Base-by-base conservation (phyloP, 1,140 invertebrate genomes). In the Tenebrio molitor region DNA sequence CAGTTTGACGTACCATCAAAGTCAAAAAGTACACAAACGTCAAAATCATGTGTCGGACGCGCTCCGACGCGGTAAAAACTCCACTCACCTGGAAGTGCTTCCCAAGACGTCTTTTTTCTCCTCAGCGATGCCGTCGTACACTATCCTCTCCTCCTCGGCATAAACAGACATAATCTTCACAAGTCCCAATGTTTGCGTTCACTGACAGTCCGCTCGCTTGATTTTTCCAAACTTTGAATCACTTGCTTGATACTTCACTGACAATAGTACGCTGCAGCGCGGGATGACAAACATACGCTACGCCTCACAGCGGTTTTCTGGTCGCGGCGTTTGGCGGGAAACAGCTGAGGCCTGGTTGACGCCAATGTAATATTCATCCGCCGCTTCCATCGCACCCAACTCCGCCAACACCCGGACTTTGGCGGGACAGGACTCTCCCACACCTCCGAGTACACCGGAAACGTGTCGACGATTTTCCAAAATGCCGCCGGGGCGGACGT, bases 291-390 rank as follows among this genome's bases (percentile, higher is more conserved):
- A 80, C 80, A 78, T 78, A 82, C 82, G 77, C 80, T 79, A 83
- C 79, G 80, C 77, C 84, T 84, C 82, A 81, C 83, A 84, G 84
- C 82, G 77, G 83, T 85, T 86, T 85, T 85, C 86, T 87, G 87
- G 85, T 87, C 87, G 86, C 85, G 84, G 83, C 82, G 84, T 85
- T 87, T 88, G 87, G 87, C 87, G 87, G 88, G 87, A 89, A 89
- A 89, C 88, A 89, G 88, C 88, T 89, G 87, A 88, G 87, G 83
- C 82, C 84, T 73, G 78, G 81, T 80, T 78, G 82, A 82, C 82
- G 82, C 80, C 81, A 81, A 76, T 76, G 79, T 80, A 72, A 81
- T 79, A 84, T 85, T 82, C 84, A 83, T 86, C 81, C 84, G 85
- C 85, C 77, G 77, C 79, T 14, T 44, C 36, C 63, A 41, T 46